Base-by-base conservation (phyloP, 1,140 invertebrate species). In the Drosophila sp. region DNA sequence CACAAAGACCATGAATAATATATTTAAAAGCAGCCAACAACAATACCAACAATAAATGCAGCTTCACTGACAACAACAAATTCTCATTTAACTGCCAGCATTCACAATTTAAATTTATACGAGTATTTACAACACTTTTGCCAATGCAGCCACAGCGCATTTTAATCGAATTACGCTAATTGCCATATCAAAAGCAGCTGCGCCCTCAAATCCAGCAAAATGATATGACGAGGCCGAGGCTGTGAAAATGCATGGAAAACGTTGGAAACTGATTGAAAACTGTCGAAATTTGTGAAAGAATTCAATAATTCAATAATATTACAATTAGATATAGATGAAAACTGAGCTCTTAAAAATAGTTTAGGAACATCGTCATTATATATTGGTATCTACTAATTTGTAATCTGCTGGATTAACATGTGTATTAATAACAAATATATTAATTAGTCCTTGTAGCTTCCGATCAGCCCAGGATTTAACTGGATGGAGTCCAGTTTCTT, bases 101-200 rank as follows among this genome's bases (percentile, higher is more conserved):
- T 51, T 46, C 29, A 40, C 66, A 64, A 64, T 64, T 71, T 71
- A 64, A 50, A 40, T 64, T 50, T 27, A 71, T 71, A n/a, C n/a
- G n/a, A n/a, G n/a, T n/a, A 62, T 69, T 69, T 59, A 21, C 64
- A 46, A 29, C 57, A 46, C 48, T 59, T 58, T 50, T 32, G 32
- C n/a, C n/a, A n/a, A n/a, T n/a, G 27, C 63, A 61, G 67, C 38
- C 54, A 48, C 61, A 57, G 50, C 50, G 61, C 48, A 78, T 77
- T 84, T 78, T 87, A 78, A 84, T 84, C 80, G 74, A 84, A 87
- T 87, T 81, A 75, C 81, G 71, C 74, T 86, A 86, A 86, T 86
- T 87, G 82, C 78, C 71, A 78, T 63, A 81, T 67, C 62, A 81
- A 81, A 81, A 72, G 65, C 65, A 64, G 69, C 61, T 63, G 61